Evolutionary conservation across 2,888 invertebrate species (phyloP), one percentile per base, ranked within the genome.

Genomic region (Parnassius apollo): DNA sequence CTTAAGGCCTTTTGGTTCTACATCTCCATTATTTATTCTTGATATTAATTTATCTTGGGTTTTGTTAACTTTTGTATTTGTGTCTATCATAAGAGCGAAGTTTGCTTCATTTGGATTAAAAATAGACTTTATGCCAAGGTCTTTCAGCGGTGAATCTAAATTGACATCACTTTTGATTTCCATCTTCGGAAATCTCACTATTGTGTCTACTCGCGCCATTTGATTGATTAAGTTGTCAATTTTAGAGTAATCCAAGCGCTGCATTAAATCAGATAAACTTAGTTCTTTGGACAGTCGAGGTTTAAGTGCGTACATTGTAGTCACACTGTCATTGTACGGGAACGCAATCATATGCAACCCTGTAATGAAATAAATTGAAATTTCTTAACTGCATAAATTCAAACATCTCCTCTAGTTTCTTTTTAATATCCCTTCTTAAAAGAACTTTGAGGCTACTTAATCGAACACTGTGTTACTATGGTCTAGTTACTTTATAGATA

Each of bases 141-240:
- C 75, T 67, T 92, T 80, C 3, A 96, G 81, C 0, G 93, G 73
- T 0, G 85, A 67, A 63, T 92, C 93, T 51, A 96, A 78, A 68
- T 93, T 91, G 2, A 93, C 71, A 0, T 90, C 93, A 55, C 91
- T 93, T 66, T 93, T 92, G 1, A 97, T 82, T 70, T 94, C 93
- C 94, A 97, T 95, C 79, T 95, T 95, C 0, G 96, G 96, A 46
- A 95, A 90, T 45, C 94, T 86, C 0, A 95, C 78, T 2, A 95
- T 84, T 42, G 94, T 91, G 8, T 92, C 85, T 8, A 85, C 85
- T 42, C 81, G 82, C 2, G 72, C 77, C 75, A 93, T 91, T 59
- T 83, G 84, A 12, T 74, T 77, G 13, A 94, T 93, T 46, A 94
- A 69, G 0, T 75, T 68, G 25, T 94, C 87, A 42, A 95, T 82